Conservation (phyloP, 1,140 invertebrate genomes). For the Pentalonia nigronervosa region DNA sequence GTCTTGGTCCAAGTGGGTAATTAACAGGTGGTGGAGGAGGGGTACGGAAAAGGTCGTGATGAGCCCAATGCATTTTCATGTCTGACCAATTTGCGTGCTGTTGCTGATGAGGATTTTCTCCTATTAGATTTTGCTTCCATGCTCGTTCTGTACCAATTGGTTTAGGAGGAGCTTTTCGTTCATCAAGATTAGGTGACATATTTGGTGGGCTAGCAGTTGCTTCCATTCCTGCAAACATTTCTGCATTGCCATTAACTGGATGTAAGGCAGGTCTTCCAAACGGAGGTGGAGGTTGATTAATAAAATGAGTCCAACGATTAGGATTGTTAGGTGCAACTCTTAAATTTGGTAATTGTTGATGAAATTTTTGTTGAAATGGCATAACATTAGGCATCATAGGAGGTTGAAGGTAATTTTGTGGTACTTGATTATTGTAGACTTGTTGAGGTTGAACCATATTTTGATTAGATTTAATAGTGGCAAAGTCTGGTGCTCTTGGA, state of each 20-base stretch:
- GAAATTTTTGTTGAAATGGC: conserved; percentile 54
- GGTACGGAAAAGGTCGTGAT: conserved; percentile 52
- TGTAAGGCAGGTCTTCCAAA: conserved; percentile 51
- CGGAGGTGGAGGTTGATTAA: conserved; percentile 47
- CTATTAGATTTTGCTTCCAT: conserved; percentile 60
- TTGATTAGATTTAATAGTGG: conserved; percentile 64
- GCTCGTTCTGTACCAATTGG: conserved; percentile 72
- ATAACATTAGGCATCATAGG: conserved; percentile 61
- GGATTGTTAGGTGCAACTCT: conserved; percentile 41
- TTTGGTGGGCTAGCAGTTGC: conserved; percentile 67
- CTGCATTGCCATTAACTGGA: conserved; percentile 64
- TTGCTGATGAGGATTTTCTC: conserved; percentile 51
- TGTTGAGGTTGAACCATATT: conserved; percentile 60
- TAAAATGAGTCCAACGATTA: conserved; percentile 53
- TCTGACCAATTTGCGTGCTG: conserved; percentile 47
- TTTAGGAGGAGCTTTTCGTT: conserved; percentile 74
- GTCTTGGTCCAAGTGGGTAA: conserved; percentile 37
- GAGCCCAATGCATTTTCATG: conserved; percentile 55
- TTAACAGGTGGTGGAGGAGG: conserved; percentile 53
- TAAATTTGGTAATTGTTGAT: conserved; percentile 55
- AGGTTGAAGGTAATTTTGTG: conserved; percentile 59
- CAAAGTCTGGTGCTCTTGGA: conserved; percentile 87
- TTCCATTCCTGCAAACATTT: conserved; percentile 67
- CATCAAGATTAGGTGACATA: conserved; percentile 68
- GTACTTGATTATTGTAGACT: conserved; percentile 60